Evolutionary conservation across 2,113 vertebrate genomes (phyloP), one percentile per base, ranked within the genome.

Genomic region (Bambusicola thoracicus): DNA sequence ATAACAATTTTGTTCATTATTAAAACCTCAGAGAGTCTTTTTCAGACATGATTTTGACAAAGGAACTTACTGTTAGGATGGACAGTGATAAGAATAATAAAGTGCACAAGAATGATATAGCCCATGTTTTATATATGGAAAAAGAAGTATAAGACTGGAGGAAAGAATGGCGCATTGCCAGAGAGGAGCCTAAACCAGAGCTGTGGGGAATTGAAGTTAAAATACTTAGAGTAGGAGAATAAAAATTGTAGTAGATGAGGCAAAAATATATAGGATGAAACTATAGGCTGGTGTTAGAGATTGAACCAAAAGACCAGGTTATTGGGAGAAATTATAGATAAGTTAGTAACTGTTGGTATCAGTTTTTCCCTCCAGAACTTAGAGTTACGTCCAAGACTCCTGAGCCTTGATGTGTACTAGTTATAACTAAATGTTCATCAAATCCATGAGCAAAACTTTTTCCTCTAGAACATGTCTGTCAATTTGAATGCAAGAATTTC

Each of bases 91-190:
- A 62, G 72, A 78, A 48, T 4, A 43, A 13, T 34, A 62, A 55
- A 43, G 34, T 22, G 34, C 18, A 32, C 41, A 81, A 36, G 36
- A 10, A 55, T 43, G 30, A 67, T n/a, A 24, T 6, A 21, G 41
- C 21, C 5, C 10, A 2, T 12, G 11, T 30, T 40, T 7, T 19
- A 5, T 19, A 8, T 7, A 29, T 38, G 15, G 6, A 4, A 7
- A 8, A 22, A 43, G 10, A 91, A 34, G 8, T 8, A 4, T 43
- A 67, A 58, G 20, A 40, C 4, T 43, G 29, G 27, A 88, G 7
- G 5, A 68, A 36, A 76, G 44, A 66, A 13, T 58, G 27, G 27
- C 29, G 51, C 44, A 72, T 6, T 30, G 79, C 44, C 38, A 67
- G 44, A 51, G 41, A 79, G 58, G 19, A 79, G 11, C 22, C n/a